Base-by-base conservation (phyloP, 1,140 invertebrate species). In the Mizuhopecten yessoensis region DNA sequence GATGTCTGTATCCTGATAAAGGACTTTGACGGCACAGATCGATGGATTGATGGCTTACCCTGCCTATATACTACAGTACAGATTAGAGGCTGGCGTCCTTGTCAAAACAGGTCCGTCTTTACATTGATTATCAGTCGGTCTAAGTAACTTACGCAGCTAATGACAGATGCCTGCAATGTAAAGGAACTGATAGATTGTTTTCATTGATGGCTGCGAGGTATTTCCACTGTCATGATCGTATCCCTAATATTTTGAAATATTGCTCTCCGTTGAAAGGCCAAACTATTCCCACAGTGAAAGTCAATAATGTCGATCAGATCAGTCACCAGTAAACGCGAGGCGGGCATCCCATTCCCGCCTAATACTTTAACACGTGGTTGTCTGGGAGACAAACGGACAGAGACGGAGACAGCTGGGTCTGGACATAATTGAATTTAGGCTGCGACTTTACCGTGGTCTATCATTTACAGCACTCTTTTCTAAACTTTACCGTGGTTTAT, bases 221-320 rank as follows among this genome's bases (percentile, higher is more conserved):
- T 75, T 29, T 29, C 2, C 57, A 29, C 57, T 75, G 57, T 75
- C 57, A 0, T 75, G 57, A 75, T 75, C 57, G 0, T 29, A 75
- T 75, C 57, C 15, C 57, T 75, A 75, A 75, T 75, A 29, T 75
- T 75, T 75, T 75, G 57, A 75, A 75, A 75, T 75, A 75, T 75
- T 23, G 29, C 57, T 75, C 11, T n/a, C 57, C 57, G 57, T 75
- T 75, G 57, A 75, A 75, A 75, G 57, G 57, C 57, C 57, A 75
- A 75, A 7, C 15, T 11, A 29, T 29, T n/a, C n/a, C 1, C 23
- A 17, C 29, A 75, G 57, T 29, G 57, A 7, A 29, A 75, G n/a
- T n/a, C n/a, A n/a, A 75, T 75, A 75, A 7, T 29, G 57, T 75
- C 57, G 29, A 75, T 75, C 57, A 75, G 29, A n/a, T 75, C 57